Conservation (phyloP, 2,888 invertebrate species). For the Eretmocerus hayati region DNA sequence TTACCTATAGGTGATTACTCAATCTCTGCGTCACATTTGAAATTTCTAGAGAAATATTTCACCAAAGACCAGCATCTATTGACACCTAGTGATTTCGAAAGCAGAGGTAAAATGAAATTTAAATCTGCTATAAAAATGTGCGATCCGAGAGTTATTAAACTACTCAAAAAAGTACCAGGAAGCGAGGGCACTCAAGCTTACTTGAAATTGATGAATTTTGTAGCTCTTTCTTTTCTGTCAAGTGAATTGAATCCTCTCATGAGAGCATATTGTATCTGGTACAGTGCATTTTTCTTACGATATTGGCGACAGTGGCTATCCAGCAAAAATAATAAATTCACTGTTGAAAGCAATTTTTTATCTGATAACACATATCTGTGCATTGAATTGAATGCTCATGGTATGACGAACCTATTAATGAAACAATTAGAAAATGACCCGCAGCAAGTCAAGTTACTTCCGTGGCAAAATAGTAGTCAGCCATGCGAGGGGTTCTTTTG, state of each 20-base stretch:
- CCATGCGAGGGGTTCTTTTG: too few species aligned
- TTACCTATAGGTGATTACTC: background rate
- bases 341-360: too few species aligned
- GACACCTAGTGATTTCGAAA: constrained; percentile 19
- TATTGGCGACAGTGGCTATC: too few species aligned
- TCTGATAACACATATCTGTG: too few species aligned
- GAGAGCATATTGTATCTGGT: constrained; percentile 25
- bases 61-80: constrained; percentile 29
- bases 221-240: constrained; percentile 20
- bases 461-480: too few species aligned
- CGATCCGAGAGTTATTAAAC: constrained; percentile 20
- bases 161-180: constrained; percentile 25
- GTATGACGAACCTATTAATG: too few species aligned
- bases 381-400: too few species aligned
- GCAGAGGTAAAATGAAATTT: constrained; percentile 30
- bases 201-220: constrained; percentile 24
- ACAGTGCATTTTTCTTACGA: constrained; percentile 23
- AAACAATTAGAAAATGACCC: too few species aligned
- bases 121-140: constrained; percentile 26
- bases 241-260: constrained; percentile 16
- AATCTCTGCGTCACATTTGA: background rate
- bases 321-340: too few species aligned
- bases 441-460: too few species aligned
- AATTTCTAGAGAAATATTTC: constrained; percentile 18
- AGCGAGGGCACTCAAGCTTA: constrained; percentile 26